Conservation (phyloP, 37 sponge, comb jelly and placozoan genomes). For the Cladorhizidae sp. region DNA sequence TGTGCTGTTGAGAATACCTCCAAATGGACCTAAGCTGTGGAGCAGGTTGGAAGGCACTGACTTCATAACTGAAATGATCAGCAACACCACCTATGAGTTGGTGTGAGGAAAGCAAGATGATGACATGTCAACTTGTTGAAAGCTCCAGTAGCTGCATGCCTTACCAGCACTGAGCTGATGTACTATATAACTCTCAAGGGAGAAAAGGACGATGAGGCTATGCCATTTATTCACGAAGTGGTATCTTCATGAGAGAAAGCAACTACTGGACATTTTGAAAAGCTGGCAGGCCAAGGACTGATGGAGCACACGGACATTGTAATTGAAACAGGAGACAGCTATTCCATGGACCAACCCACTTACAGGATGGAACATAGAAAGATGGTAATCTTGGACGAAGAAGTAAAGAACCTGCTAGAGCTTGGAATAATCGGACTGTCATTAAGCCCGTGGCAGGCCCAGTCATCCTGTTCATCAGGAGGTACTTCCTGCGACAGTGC, state of each 20-base stretch:
- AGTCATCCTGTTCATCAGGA: background rate
- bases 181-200: too few relatives aligned
- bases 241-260: background rate
- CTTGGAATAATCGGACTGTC: too few relatives aligned
- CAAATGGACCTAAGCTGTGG: too few relatives aligned
- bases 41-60: too few relatives aligned
- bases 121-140: background rate
- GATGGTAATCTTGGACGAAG: background rate
- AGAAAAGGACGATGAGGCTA: background rate
- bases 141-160: background rate
- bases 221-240: background rate
- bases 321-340: too few relatives aligned
- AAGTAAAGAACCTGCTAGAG: background rate
- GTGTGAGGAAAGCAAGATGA: background rate
- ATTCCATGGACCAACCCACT: background rate
- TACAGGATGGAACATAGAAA: constrained; percentile 10
- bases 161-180: background rate
- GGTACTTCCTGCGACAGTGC: too few relatives aligned
- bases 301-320: too few relatives aligned
- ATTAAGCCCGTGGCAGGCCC: too few relatives aligned
- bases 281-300: background rate
- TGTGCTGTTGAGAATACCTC: too few relatives aligned
- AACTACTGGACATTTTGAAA: background rate
- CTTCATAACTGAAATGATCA: too few relatives aligned
- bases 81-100: constrained; percentile 2